Evolutionary conservation across 2,888 invertebrate genomes (phyloP).

Genomic region (Drosophila putrida): DNA sequence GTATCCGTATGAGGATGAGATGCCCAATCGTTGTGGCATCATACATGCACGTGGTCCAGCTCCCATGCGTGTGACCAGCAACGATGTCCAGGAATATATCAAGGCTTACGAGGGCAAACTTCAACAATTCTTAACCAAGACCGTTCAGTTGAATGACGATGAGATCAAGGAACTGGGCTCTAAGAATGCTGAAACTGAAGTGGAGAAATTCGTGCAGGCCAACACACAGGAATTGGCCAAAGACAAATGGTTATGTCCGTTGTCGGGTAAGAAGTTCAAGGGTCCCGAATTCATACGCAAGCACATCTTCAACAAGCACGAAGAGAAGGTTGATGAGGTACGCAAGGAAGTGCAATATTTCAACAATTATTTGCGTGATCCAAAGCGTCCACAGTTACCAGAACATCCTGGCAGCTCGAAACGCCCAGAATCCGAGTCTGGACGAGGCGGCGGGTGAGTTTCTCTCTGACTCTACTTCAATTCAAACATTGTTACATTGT

Average conservation of each 20-base stretch:
- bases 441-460: constrained; percentile 66
- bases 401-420: constrained; percentile 89
- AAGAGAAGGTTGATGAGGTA: constrained; percentile 98
- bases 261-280: constrained; percentile 99
- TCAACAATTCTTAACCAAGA: constrained; percentile 93
- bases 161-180: constrained; percentile 94
- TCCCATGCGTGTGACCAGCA: constrained; percentile 90
- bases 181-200: constrained; percentile 88
- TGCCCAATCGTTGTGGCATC: constrained; percentile 99
- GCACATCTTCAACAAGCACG: constrained; percentile 99
- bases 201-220: constrained; percentile 97
- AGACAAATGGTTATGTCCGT: constrained; percentile 99
- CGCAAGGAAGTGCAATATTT: constrained; percentile 98
- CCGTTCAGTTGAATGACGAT: constrained; percentile 90
- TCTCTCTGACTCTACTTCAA: neutral
- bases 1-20: constrained; percentile 99
- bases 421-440: constrained; percentile 80
- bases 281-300: constrained; percentile 99
- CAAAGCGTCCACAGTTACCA: constrained; percentile 96
- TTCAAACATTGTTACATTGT: neutral
- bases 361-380: constrained; percentile 97
- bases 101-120: constrained; percentile 96
- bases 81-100: constrained; percentile 89
- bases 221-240: constrained; percentile 98
- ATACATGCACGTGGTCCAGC: constrained; percentile 97